Evolutionary conservation across 2,797 vertebrate genomes (phyloP), one percentile per base, ranked within the genome.

Genomic region (Sebastes itinus): DNA sequence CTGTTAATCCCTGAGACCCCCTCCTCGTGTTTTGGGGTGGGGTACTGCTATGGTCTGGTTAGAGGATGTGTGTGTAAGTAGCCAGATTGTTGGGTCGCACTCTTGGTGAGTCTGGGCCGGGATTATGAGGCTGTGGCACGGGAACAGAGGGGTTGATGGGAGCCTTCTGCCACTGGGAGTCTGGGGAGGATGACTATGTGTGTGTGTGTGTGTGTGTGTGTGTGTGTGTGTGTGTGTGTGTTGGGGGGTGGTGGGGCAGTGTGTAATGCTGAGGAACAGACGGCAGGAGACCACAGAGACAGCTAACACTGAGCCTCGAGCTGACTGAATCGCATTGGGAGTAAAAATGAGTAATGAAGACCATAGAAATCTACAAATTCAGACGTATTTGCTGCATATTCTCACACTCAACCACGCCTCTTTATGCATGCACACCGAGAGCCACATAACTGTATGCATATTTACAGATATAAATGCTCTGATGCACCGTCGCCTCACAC

Each of bases 131-230:
- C 49, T 72, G 75, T 88, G 82, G 75, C 80, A 81, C 12, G 2
- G 56, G 66, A 85, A 82, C 60, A 80, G 60, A 88, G 85, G 69
- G 72, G 70, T 60, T 85, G 69, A 85, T 69, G 72, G 78, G 79
- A 87, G 80, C 89, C 90, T 88, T 91, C 90, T 91, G 90, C 83
- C 75, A 80, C 67, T 72, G 71, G 46, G 86, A 87, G 73, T 86
- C 54, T 81, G 75, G 10, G 79, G 80, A 81, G 16, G 66, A 81
- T 52, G 27, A 55, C 28, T 5, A 1, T 28, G 13, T 74, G 25
- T 73, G 28, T 62, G 52, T 46, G 35, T 58, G 61, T 60, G 71
- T 74, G 75, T 72, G 46, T 58, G 73, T 74, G 60, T n/a, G n/a
- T 28, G 13, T 74, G 25, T 73, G 28, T 62, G 52, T 46, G 35